phyloP scores from a whole-genome alignment of 1,140 invertebrate genomes.

The Drosophila nebulosa region DNA sequence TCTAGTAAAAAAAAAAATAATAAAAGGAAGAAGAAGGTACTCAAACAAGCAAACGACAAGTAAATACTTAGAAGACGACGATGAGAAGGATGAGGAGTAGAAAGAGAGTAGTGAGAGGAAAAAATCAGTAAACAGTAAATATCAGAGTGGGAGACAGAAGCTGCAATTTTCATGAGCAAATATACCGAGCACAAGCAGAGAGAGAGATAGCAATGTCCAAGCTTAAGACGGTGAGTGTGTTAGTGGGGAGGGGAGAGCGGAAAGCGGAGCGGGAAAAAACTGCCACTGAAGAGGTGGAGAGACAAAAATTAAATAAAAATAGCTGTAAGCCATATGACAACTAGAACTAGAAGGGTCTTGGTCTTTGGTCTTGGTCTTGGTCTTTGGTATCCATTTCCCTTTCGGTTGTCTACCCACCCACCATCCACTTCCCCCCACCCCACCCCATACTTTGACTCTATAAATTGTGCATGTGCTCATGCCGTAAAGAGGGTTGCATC shows the following conservation, averaged over 20 bases:
- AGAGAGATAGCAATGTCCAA: neutral
- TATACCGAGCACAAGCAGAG: constrained; percentile 11
- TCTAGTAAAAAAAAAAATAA: constrained; percentile 21
- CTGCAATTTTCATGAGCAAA: constrained; percentile 56
- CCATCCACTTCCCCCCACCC: neutral
- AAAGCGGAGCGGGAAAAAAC: too few relatives aligned
- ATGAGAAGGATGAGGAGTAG: too few relatives aligned
- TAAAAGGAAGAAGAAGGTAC: constrained; percentile 8
- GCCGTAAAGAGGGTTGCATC: constrained; percentile 53
- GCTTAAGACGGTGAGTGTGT: neutral
- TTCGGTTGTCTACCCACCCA: neutral
- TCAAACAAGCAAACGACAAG: constrained; percentile 6
- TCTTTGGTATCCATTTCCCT: neutral
- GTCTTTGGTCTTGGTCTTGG: neutral
- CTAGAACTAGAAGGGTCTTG: neutral
- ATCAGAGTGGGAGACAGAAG: constrained; percentile 17
- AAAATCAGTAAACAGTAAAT: constrained; percentile 29
- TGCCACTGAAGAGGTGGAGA: neutral
- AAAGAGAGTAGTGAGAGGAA: too few relatives aligned
- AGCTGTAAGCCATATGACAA: constrained; percentile 55
- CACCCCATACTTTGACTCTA: neutral
- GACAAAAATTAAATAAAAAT: constrained; percentile 75
- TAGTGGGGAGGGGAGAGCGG: too few relatives aligned
- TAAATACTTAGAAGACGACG: neutral
- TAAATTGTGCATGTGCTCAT: constrained; percentile 8